Evolutionary conservation across 1,140 invertebrate species (phyloP), one percentile per base, ranked within the genome.

Genomic region (Dreissena rostriformis): DNA sequence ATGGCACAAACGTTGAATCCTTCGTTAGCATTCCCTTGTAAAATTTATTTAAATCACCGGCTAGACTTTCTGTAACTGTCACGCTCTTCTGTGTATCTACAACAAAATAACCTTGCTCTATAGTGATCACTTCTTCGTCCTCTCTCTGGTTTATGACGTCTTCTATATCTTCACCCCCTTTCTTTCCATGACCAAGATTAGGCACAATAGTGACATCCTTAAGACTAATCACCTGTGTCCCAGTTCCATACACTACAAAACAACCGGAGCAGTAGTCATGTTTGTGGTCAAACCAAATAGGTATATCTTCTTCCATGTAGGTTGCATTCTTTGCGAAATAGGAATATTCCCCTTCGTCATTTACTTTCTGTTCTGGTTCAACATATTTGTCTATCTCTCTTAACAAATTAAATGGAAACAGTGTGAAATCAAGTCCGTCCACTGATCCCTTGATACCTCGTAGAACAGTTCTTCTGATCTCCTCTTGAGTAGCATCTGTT

Each of bases 141-240:
- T 92, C 92, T 8, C 71, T 73, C 79, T 92, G 92, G 24, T 88
- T 87, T 51, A 91, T 81, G 7, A 92, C 92, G 49, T 84, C 78
- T 1, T 83, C 73, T 24, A 92, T 80, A 26, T 85, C 61, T 74
- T 92, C 92, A 7, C 92, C 92, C 0, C 92, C 92, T 72, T 71
- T 51, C n/a, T 77, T 80, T 19, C 81, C 82, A 28, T 53, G 55
- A 12, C 55, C 57, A 19, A 71, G 39, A 6, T 63, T 51, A 0
- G 88, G 83, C 72, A 89, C 77, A 15, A 88, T 68, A 7, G 86
- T 75, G 51, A 86, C 82, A 53, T 86, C 83, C 24, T 84, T 75
- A 1, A 89, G 72, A 29, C 63, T 65, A 55, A 83, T 84, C 70
- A 89, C 86, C 51, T 84, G 53, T 22, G 52, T 72, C 1, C 52